These are phyloP conservation scores for Ochropacha duplaris DNA, from an alignment of 2,888 invertebrate species.

Conservation along the genomic window DNA sequence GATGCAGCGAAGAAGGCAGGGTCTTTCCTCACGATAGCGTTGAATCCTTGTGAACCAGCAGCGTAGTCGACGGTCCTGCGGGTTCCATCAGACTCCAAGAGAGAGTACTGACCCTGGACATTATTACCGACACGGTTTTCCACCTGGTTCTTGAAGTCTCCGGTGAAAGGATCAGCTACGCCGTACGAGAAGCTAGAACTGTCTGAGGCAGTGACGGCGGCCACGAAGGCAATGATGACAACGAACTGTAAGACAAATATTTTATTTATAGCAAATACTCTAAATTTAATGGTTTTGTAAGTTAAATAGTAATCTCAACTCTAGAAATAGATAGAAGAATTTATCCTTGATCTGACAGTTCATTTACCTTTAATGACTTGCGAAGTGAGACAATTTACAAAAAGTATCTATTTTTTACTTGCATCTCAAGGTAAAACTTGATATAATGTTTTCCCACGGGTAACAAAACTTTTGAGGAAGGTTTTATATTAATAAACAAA, in stretches of 20 bases:
- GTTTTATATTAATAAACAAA: neutral
- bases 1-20: slow-evolving; percentile 58
- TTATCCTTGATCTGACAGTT: slow-evolving; percentile 4
- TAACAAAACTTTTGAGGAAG: neutral
- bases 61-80: slow-evolving; percentile 81
- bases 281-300: neutral
- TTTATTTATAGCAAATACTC: neutral
- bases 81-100: slow-evolving; percentile 80
- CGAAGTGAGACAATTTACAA: neutral
- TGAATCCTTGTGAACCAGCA: slow-evolving; percentile 80
- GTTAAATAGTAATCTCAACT: neutral
- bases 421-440: neutral
- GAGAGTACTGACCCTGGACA: slow-evolving; percentile 80
- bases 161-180: slow-evolving; percentile 81
- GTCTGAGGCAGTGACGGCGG: slow-evolving; percentile 46
- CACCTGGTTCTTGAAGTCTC: slow-evolving; percentile 80
- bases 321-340: neutral
- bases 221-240: slow-evolving; percentile 53
- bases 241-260: slow-evolving; percentile 51
- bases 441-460: neutral
- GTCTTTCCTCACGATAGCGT: slow-evolving; percentile 80
- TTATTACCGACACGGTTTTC: slow-evolving; percentile 76
- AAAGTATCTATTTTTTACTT: neutral
- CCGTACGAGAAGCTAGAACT: slow-evolving; percentile 78
- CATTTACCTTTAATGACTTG: neutral